Evolutionary conservation across 2,113 vertebrate genomes (phyloP).

Genomic region (Pseudorectes ferrugineus): DNA sequence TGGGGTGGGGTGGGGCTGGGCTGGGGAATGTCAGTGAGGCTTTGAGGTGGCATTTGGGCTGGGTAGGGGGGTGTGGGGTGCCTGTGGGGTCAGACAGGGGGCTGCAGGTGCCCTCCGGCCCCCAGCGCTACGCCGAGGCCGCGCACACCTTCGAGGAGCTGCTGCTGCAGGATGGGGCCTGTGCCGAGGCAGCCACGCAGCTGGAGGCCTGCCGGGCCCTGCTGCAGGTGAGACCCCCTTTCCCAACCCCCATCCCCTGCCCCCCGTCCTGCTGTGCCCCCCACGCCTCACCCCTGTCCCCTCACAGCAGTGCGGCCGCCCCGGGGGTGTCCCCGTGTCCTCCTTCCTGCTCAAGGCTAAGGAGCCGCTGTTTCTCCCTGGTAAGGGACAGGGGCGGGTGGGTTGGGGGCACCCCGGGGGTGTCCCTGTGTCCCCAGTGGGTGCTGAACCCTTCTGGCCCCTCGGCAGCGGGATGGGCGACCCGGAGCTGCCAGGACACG

Average conservation of each 20-base stretch:
- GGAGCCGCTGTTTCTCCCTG: neutral
- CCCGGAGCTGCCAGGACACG: neutral
- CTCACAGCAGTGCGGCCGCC: neutral
- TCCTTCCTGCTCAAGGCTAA: neutral
- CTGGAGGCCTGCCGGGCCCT: too few relatives aligned
- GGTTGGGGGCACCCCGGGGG: neutral
- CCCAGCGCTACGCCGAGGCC: constrained; percentile 79
- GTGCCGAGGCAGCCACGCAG: constrained; percentile 17
- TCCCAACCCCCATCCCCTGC: too few relatives aligned
- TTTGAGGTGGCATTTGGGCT: too few relatives aligned
- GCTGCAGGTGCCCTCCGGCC: neutral
- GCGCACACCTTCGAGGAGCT: constrained; percentile 72
- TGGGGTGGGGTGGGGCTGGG: too few relatives aligned
- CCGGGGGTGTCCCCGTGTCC: accelerated
- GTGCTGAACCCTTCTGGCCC: neutral
- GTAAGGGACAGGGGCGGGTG: neutral
- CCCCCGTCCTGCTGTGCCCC: neutral
- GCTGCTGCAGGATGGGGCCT: constrained; percentile 46
- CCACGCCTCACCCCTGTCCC: neutral
- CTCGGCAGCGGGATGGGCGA: accelerated
- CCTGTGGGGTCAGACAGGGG: too few relatives aligned
- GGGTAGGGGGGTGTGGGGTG: too few relatives aligned
- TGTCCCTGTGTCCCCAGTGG: neutral
- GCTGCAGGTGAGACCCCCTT: too few relatives aligned
- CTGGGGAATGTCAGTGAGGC: too few relatives aligned